Evolutionary conservation across 2,888 invertebrate genomes (phyloP), one percentile per base, ranked within the genome.

Genomic region (Galeruca laticollis): DNA sequence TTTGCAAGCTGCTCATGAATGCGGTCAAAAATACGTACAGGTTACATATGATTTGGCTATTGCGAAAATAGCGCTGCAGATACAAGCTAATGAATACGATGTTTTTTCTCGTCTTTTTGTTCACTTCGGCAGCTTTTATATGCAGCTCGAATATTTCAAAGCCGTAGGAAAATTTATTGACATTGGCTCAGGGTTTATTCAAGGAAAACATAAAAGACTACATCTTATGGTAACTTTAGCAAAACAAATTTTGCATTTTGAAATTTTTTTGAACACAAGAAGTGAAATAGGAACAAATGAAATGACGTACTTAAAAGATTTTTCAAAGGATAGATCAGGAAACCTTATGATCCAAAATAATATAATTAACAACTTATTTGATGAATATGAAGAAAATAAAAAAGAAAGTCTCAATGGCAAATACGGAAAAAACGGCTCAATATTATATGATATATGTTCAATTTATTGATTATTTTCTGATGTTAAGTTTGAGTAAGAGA

Each of bases 131-230:
- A 11, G 26, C 26, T 66, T 66, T 33, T 59, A 66, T 13, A 49
- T 66, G 2, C 21, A 43, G 37, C 1, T 59, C 5, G 21, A 57
- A 31, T 66, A 66, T 59, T 66, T 66, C 33, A 66, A 66, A 15
- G 66, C 66, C 10, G 43, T 59, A 3, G 66, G 59, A 13, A 66
- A 66, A 66, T 11, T 66, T 15, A 66, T 59, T 9, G 26, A 66
- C 33, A 47, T 18, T 43, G 57, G 57, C 0, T 65, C 65, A 1
- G 20, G 49, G 2, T 64, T 64, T 57, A 35, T 64, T 9, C 20
- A 21, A 2, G 64, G 56, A 1, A 52, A 63, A 37, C 63, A 63
- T 37, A 37, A 31, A 37, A 37, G 11, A 37, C 11, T 37, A 10
- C 37, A 6, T 18, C 15, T 37, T 15, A 26, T 61, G 6, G 20